phyloP scores from a whole-genome alignment of 1,140 invertebrate species.

The Tenebrio molitor region DNA sequence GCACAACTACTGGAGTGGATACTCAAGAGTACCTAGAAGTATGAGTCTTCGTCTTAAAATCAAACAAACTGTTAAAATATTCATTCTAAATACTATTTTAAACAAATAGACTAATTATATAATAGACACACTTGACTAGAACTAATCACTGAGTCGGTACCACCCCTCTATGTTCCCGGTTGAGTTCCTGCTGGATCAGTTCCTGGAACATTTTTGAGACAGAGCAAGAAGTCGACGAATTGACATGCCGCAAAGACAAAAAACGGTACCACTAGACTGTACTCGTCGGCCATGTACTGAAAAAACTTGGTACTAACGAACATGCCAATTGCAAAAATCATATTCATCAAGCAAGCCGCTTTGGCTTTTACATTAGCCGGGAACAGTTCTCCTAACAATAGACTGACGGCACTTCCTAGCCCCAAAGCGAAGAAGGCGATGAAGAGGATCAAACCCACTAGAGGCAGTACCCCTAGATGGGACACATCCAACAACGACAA shows the following conservation, averaged over 20 bases:
- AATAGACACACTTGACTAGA: too few species aligned
- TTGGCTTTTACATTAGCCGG: conserved; percentile 53
- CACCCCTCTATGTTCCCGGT: too few species aligned
- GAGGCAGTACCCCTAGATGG: conserved; percentile 15
- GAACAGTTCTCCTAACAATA: conserved; percentile 54
- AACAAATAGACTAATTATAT: too few species aligned
- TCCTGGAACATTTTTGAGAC: conserved; percentile 72
- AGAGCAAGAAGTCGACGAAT: conserved; percentile 67
- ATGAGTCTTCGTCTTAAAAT: too few species aligned
- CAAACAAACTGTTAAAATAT: too few species aligned
- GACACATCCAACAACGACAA: background rate
- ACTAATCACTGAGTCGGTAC: too few species aligned
- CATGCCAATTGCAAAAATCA: conserved; percentile 51
- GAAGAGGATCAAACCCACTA: conserved; percentile 51
- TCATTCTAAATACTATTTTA: too few species aligned
- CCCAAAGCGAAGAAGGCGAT: conserved; percentile 49
- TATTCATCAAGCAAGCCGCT: conserved; percentile 52
- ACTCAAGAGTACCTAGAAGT: too few species aligned
- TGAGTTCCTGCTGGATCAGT: conserved; percentile 69
- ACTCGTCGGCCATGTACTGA: conserved; percentile 65
- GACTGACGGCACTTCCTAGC: conserved; percentile 48
- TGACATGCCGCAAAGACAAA: conserved; percentile 66
- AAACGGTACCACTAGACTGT: conserved; percentile 66
- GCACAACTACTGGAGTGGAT: too few species aligned
- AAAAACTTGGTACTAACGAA: conserved; percentile 67